Percentiles rank a stretch among this genome's conserved stretches.
Conservation (phyloP, 2,113 vertebrate species). For the Dipodomys merriami region DNA sequence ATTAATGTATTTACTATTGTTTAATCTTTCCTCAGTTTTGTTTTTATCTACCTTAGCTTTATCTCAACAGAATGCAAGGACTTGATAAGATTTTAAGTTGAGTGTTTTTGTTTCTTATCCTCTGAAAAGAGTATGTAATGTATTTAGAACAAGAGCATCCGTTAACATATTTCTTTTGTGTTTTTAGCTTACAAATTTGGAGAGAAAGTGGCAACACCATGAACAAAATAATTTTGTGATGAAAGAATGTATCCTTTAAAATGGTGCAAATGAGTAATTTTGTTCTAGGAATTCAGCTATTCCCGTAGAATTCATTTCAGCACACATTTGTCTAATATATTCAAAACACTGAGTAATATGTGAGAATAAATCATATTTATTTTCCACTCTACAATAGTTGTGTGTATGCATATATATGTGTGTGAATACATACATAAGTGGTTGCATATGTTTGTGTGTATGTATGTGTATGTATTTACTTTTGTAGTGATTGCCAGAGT, state of each 20-base stretch:
- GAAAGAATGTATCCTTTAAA: slow-evolving; percentile 99
- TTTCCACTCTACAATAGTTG: slow-evolving; percentile 14
- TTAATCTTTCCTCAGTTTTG: slow-evolving; percentile 54
- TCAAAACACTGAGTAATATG: slow-evolving; percentile 12
- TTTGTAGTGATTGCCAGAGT: not conserved
- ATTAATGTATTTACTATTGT: slow-evolving; percentile 60
- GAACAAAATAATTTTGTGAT: slow-evolving; percentile 99
- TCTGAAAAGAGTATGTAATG: slow-evolving; percentile 1
- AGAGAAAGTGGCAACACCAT: slow-evolving; percentile 97
- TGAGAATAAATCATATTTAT: not conserved
- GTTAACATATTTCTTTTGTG: slow-evolving; percentile 72
- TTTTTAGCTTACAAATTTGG: slow-evolving; percentile 95
- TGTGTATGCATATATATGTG: not conserved
- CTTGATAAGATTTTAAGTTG: slow-evolving; percentile 45
- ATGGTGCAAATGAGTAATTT: slow-evolving; percentile 59
- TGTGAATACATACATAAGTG: too few species aligned
- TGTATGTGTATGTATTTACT: not conserved
- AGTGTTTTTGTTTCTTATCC: not conserved
- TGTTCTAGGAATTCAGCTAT: slow-evolving; percentile 14
- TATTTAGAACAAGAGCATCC: slow-evolving; percentile 63
- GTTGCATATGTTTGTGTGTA: too few species aligned
- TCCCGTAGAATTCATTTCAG: slow-evolving; percentile 24
- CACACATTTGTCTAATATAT: slow-evolving; percentile 11
- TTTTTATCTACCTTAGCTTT: slow-evolving; percentile 55
- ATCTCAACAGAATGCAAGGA: slow-evolving; percentile 5